phyloP scores from a whole-genome alignment of 2,113 vertebrate genomes.

The Trochalopteron elliotii region DNA sequence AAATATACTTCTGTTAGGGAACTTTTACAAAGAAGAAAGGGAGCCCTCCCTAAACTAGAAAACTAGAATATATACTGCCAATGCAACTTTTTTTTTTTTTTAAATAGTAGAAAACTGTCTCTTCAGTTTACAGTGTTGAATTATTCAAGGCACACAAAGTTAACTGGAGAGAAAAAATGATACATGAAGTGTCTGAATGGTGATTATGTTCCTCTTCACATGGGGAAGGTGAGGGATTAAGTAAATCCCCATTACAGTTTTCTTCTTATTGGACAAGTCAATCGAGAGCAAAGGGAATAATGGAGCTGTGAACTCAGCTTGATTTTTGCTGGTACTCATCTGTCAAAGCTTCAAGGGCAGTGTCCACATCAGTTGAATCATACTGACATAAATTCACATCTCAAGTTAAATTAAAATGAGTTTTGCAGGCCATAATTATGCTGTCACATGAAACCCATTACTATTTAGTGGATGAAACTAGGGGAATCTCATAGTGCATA shows the following conservation, averaged over 20 bases:
- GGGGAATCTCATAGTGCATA: background rate
- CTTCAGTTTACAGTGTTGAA: background rate
- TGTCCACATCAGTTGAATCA: background rate
- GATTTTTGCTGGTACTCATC: background rate
- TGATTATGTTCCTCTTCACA: background rate
- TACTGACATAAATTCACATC: background rate
- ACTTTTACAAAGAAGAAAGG: background rate
- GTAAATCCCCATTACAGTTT: background rate
- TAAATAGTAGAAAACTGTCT: background rate
- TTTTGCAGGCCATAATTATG: background rate
- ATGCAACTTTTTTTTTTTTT: background rate
- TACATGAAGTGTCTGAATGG: background rate
- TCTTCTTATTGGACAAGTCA: background rate
- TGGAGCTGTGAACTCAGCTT: background rate
- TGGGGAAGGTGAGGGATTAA: background rate
- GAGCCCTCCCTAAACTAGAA: background rate
- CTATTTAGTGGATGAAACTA: background rate
- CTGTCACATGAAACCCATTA: background rate
- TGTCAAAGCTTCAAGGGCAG: background rate
- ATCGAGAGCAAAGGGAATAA: background rate
- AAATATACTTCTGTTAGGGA: background rate
- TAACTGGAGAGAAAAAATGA: background rate
- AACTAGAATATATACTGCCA: background rate
- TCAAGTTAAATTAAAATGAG: background rate
- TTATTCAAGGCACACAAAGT: background rate